phyloP scores from a whole-genome alignment of 2,888 invertebrate genomes.

The Gerris lacustris region DNA sequence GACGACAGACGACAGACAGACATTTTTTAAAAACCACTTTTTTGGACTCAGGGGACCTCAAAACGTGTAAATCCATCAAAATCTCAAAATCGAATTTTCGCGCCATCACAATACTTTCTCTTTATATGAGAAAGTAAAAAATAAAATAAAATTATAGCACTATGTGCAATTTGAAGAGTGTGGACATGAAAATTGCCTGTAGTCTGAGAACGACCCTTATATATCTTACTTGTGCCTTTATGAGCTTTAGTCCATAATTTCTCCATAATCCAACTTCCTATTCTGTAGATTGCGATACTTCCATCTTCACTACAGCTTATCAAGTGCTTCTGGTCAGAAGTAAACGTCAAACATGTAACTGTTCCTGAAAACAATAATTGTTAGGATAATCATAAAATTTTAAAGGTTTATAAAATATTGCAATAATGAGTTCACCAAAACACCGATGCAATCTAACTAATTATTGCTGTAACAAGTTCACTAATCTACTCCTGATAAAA shows the following conservation, averaged over 20 bases:
- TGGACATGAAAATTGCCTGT: too few species aligned
- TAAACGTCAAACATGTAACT: slow-evolving; percentile 65
- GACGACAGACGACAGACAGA: too few species aligned
- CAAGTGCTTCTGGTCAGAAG: slow-evolving; percentile 61
- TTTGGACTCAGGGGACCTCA: too few species aligned
- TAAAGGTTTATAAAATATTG: background rate
- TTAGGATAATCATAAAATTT: slow-evolving; percentile 14
- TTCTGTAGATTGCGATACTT: slow-evolving; percentile 62
- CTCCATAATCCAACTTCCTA: slow-evolving; percentile 75
- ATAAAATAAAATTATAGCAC: too few species aligned
- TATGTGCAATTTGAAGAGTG: too few species aligned
- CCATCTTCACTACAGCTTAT: slow-evolving; percentile 79
- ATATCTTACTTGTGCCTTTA: slow-evolving; percentile 38
- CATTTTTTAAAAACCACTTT: too few species aligned
- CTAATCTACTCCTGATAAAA: slow-evolving; percentile 2
- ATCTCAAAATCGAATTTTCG: too few species aligned
- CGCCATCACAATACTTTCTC: too few species aligned
- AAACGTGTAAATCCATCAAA: too few species aligned
- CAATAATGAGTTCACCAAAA: background rate
- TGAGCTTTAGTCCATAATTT: slow-evolving; percentile 75
- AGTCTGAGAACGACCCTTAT: too few species aligned
- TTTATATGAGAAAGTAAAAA: too few species aligned
- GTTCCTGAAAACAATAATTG: slow-evolving; percentile 41
- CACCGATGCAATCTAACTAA: background rate
- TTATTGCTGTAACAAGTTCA: background rate